Percentiles rank a stretch among this genome's conserved stretches.
These are phyloP conservation scores for Stegostoma tigrinum DNA, from an alignment of 2,113 vertebrate genomes.

Conservation along the genomic window DNA sequence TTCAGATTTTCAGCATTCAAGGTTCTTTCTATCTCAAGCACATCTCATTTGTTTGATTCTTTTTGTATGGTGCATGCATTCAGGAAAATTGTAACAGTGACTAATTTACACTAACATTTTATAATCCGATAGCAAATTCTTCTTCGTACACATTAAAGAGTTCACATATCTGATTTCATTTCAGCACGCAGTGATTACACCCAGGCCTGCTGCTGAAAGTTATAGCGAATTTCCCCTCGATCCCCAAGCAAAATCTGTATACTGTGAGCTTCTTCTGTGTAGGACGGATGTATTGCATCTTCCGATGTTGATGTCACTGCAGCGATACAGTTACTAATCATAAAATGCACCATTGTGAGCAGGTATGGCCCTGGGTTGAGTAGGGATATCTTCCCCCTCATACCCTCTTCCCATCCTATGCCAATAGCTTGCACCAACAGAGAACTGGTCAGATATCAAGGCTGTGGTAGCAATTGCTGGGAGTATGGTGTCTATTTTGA, in stretches of 20 bases:
- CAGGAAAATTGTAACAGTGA: background rate
- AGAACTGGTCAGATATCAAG: background rate
- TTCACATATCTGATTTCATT: conserved; percentile 18
- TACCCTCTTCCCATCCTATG: background rate
- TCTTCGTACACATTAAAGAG: conserved; percentile 2
- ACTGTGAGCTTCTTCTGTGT: background rate
- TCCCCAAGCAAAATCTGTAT: background rate
- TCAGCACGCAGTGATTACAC: conserved; percentile 5
- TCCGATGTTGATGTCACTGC: background rate
- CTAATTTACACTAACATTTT: conserved; percentile 21
- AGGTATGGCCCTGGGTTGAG: background rate
- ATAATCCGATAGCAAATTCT: background rate
- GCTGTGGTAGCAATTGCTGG: background rate
- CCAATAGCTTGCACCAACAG: background rate
- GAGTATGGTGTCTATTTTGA: background rate
- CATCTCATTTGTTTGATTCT: background rate
- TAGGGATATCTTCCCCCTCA: background rate
- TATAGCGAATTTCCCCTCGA: background rate
- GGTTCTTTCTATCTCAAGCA: background rate
- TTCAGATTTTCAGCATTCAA: conserved; percentile 25
- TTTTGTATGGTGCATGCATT: conserved; percentile 10
- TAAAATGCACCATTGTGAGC: background rate
- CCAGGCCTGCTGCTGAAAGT: background rate
- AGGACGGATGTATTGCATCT: background rate
- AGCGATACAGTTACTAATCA: background rate